A percentile compares a stretch with the other conserved stretches of the same genome.
phyloP scores from a whole-genome alignment of 2,888 invertebrate species.

The Agrochola macilenta region DNA sequence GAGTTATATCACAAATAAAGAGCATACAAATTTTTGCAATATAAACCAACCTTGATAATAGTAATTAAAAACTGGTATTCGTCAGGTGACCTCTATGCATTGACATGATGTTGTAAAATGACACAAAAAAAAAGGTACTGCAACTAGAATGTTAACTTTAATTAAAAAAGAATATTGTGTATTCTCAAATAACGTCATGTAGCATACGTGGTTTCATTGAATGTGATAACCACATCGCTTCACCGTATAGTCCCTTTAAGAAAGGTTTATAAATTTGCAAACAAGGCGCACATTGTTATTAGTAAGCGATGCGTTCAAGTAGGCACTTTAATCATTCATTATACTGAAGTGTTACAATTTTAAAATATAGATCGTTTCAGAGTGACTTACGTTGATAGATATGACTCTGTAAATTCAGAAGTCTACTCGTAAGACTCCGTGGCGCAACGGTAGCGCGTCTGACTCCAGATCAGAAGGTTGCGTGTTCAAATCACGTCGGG shows the following conservation, averaged over 20 bases:
- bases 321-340: background rate
- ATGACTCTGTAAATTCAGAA: background rate
- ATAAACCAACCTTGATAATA: too few species aligned
- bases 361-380: background rate
- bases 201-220: too few species aligned
- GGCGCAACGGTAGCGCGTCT: slow-evolving; percentile 99
- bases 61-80: too few species aligned
- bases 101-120: too few species aligned
- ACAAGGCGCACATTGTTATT: background rate
- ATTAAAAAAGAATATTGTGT: too few species aligned
- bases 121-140: too few species aligned
- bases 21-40: too few species aligned
- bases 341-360: background rate
- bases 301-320: background rate
- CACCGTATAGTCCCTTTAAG: background rate
- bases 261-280: background rate
- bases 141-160: too few species aligned
- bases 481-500: slow-evolving; percentile 99
- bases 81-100: too few species aligned
- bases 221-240: too few species aligned
- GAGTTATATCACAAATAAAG: too few species aligned
- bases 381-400: background rate
- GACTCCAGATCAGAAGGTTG: slow-evolving; percentile 99
- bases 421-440: slow-evolving; percentile 92
- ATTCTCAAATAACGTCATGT: too few species aligned